Evolutionary conservation across 2,888 invertebrate genomes (phyloP).

Genomic region (Pseudoips prasinana): DNA sequence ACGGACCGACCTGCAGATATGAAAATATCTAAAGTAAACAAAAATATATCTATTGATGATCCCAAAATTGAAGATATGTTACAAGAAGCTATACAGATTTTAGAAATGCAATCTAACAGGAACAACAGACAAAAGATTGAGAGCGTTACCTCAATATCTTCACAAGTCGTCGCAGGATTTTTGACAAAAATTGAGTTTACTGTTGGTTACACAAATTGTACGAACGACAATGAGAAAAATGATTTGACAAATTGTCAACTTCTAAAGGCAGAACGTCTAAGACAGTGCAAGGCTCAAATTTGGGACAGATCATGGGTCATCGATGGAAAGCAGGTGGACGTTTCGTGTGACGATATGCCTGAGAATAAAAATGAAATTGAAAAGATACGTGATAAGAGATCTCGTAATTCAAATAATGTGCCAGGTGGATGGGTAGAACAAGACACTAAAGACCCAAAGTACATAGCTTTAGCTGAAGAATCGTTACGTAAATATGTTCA

Average conservation of each 20-base stretch:
- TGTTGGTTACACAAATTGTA: conserved; percentile 80
- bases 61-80: conserved; percentile 50
- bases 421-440: conserved; percentile 13
- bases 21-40: conserved; percentile 38
- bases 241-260: conserved; percentile 44
- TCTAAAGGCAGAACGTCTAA: conserved; percentile 44
- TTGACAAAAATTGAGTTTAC: conserved; percentile 81
- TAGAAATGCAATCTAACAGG: conserved; percentile 58
- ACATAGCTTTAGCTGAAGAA: neutral
- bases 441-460: neutral
- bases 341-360: conserved; percentile 43
- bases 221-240: conserved; percentile 48
- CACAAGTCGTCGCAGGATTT: conserved; percentile 78
- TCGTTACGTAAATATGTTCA: conserved; percentile 1
- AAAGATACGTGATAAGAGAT: conserved; percentile 28
- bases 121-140: conserved; percentile 58
- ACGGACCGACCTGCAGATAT: conserved; percentile 46
- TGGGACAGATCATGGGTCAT: conserved; percentile 84
- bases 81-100: conserved; percentile 56
- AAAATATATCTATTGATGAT: conserved; percentile 36
- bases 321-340: conserved; percentile 61
- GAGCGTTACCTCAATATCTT: conserved; percentile 64
- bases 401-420: conserved; percentile 22
- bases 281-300: conserved; percentile 52
- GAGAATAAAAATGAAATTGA: conserved; percentile 10